Evolutionary conservation across 2,113 vertebrate genomes (phyloP).

Genomic region (Pycnonotus jocosus): DNA sequence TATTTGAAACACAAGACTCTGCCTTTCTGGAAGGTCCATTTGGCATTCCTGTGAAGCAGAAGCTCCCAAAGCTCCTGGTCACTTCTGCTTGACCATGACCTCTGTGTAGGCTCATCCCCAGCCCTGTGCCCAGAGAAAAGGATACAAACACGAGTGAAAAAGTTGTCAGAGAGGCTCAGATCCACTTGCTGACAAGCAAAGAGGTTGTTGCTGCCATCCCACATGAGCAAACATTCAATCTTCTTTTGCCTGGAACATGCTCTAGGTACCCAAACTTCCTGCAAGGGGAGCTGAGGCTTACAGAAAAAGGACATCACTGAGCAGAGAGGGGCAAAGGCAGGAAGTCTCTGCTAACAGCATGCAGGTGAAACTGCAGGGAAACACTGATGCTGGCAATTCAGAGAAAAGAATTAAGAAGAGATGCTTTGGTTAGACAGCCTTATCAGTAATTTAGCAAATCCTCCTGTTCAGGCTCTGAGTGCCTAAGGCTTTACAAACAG

Average conservation of each 20-base stretch:
- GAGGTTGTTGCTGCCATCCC: not conserved
- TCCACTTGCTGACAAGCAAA: not conserved
- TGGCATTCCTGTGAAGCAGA: not conserved
- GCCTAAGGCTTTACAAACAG: not conserved
- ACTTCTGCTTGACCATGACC: not conserved
- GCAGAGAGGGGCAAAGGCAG: not conserved
- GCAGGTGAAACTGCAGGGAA: not conserved
- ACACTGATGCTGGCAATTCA: not conserved
- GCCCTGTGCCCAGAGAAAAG: not conserved
- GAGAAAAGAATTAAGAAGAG: not conserved
- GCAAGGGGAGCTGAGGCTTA: not conserved
- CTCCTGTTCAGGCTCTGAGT: fast-evolving
- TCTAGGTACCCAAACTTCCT: not conserved
- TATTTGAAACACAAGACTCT: not conserved
- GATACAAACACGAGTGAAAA: not conserved
- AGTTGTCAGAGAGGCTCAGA: not conserved
- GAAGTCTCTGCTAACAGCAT: not conserved
- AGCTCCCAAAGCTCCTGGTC: not conserved
- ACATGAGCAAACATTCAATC: not conserved
- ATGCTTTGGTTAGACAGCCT: not conserved
- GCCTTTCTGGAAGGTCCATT: not conserved
- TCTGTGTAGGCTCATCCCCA: not conserved
- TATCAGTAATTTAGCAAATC: not conserved
- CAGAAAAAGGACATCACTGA: not conserved
- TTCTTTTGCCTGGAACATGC: not conserved